These are phyloP conservation scores for Sinosuthora webbiana DNA, from an alignment of 2,113 vertebrate genomes.

Conservation along the genomic window DNA sequence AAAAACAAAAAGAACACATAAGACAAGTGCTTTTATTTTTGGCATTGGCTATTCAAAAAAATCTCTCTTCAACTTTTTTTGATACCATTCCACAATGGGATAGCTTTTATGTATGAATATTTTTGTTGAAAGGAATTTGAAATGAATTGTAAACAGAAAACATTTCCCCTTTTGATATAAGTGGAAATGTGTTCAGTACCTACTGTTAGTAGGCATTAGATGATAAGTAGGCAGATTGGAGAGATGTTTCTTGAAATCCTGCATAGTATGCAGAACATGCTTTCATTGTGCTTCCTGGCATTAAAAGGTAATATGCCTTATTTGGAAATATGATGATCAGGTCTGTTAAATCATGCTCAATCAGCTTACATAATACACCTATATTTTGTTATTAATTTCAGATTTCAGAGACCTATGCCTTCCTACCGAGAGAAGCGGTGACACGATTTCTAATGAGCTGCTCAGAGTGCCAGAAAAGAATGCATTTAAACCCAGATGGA, in stretches of 20 bases:
- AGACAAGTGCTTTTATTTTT: background rate
- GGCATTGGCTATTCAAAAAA: background rate
- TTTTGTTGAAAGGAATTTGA: conserved; percentile 16
- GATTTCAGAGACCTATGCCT: conserved; percentile 89
- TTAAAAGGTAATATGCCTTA: conserved; percentile 60
- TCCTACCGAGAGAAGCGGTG: conserved; percentile 86
- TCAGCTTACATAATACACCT: conserved; percentile 55
- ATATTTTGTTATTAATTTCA: conserved; percentile 77
- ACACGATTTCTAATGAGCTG: conserved; percentile 88
- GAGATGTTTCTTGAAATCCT: conserved; percentile 71
- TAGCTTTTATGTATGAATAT: background rate
- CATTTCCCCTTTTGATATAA: background rate
- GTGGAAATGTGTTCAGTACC: background rate
- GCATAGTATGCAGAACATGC: conserved; percentile 59
- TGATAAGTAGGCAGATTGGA: conserved; percentile 32
- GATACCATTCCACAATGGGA: background rate
- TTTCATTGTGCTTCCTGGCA: conserved; percentile 68
- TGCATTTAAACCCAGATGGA: conserved; percentile 88
- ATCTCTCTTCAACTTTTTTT: background rate
- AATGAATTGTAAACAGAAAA: conserved; percentile 5
- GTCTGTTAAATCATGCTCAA: conserved; percentile 60
- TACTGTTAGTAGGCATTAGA: background rate
- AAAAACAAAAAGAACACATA: background rate
- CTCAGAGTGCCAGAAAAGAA: conserved; percentile 89
- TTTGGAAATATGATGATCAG: conserved; percentile 64